These are phyloP conservation scores for Metaphire vulgaris DNA, from an alignment of 1,140 invertebrate genomes.

Conservation along the genomic window DNA sequence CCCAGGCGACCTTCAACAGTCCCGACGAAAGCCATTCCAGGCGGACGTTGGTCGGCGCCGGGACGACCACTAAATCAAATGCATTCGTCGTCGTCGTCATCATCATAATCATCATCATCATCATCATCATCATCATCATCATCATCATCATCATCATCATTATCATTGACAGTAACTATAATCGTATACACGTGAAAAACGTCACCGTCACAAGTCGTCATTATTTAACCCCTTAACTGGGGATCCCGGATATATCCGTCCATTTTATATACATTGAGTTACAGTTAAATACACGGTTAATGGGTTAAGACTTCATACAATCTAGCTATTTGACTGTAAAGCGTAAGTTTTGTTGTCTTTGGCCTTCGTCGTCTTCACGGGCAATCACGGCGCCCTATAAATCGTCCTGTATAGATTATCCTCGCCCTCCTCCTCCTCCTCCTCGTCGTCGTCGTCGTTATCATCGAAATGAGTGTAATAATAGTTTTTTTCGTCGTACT, in stretches of 20 bases:
- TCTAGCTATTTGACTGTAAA: no score
- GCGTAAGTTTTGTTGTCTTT: no score
- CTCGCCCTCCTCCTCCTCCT: background rate
- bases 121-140: background rate
- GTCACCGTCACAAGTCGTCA: no score
- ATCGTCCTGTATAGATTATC: no score
- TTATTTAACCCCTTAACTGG: no score
- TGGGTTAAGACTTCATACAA: no score
- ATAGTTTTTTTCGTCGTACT: slow-evolving; percentile 36
- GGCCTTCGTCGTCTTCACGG: no score
- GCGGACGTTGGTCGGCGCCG: slow-evolving; percentile 78
- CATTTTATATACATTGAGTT: no score
- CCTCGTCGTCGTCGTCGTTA: background rate
- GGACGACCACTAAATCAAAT: background rate
- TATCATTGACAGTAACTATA: background rate
- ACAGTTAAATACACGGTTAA: no score
- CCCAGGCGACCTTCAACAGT: slow-evolving; percentile 92
- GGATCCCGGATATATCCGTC: no score
- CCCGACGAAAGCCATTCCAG: slow-evolving; percentile 58
- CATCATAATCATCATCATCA: background rate
- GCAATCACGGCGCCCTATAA: no score
- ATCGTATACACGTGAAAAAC: no score
- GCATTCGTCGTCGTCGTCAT: background rate
- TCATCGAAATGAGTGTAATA: background rate
- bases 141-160: background rate